These are phyloP conservation scores for Heterocephalus glaber DNA, from an alignment of 2,113 vertebrate species.

Conservation along the genomic window DNA sequence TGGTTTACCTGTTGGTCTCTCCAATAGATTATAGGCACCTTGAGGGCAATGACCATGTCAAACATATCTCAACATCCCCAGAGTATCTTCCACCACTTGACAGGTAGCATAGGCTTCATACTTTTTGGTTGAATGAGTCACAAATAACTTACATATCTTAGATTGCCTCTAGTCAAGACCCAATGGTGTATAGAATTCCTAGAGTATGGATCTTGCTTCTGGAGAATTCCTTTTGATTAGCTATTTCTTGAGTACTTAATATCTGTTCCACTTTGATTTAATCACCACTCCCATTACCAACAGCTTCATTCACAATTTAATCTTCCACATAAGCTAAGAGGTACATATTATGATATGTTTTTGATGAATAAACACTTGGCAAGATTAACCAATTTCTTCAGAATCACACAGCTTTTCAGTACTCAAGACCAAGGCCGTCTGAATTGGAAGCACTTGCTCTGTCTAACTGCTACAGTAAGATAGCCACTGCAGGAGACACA, in stretches of 20 bases:
- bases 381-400: background rate
- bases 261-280: background rate
- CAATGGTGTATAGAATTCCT: background rate
- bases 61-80: background rate
- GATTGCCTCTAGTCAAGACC: background rate
- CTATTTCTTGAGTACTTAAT: background rate
- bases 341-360: background rate
- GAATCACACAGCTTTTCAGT: background rate
- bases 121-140: background rate
- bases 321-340: background rate
- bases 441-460: background rate
- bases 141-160: background rate
- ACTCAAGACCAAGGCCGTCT: background rate
- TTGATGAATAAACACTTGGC: background rate
- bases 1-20: background rate
- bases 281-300: background rate
- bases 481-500: background rate
- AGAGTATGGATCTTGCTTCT: constrained; percentile 14
- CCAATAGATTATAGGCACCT: background rate
- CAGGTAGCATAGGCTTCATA: background rate
- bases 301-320: background rate
- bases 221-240: background rate
- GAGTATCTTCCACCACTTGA: background rate
- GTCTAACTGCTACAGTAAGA: background rate
- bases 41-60: background rate